phyloP scores from a whole-genome alignment of 2,113 vertebrate species.

The Toxostoma redivivum region DNA sequence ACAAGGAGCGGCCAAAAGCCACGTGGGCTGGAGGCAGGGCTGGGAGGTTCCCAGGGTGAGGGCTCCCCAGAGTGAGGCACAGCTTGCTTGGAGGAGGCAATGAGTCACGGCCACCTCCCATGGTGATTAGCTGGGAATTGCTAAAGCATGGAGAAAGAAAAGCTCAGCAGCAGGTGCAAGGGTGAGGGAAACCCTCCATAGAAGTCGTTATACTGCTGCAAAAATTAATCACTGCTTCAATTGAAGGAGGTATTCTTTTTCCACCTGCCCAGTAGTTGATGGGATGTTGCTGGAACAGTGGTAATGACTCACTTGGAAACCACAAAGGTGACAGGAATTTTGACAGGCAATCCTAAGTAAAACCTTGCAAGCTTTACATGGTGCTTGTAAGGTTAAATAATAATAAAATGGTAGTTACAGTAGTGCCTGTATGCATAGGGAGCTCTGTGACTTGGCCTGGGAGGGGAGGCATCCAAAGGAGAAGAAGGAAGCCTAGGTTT shows the following conservation, averaged over 20 bases:
- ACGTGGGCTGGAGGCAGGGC: background rate
- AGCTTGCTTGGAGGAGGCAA: background rate
- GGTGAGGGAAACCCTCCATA: background rate
- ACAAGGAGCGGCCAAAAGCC: background rate
- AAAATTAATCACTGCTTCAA: background rate
- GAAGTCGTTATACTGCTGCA: background rate
- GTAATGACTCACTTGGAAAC: background rate
- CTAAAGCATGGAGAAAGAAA: background rate
- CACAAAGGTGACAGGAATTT: background rate
- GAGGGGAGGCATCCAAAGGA: background rate
- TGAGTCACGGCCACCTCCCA: background rate
- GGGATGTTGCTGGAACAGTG: background rate
- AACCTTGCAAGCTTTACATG: background rate
- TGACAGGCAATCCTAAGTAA: background rate
- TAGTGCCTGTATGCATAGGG: no score
- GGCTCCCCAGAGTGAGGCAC: background rate
- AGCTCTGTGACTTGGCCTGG: background rate
- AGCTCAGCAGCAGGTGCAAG: background rate
- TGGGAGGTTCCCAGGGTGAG: background rate
- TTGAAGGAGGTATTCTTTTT: background rate
- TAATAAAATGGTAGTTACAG: background rate
- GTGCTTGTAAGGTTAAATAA: background rate
- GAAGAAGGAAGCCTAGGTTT: background rate
- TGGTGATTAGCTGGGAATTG: background rate
- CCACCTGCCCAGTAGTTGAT: background rate